phyloP scores from a whole-genome alignment of 1,140 invertebrate genomes.

The Drosophila azteca region DNA sequence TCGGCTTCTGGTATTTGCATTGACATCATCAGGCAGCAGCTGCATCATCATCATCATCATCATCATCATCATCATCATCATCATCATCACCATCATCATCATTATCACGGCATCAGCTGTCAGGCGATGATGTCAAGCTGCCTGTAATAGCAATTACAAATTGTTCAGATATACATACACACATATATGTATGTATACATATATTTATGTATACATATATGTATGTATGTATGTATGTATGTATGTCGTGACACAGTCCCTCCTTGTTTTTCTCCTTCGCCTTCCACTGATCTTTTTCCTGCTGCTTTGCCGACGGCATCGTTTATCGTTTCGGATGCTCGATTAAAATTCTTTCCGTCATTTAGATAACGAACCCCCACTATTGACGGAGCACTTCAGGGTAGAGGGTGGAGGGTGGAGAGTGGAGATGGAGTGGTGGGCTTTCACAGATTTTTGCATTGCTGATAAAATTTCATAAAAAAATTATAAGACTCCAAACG shows the following conservation, averaged over 20 bases:
- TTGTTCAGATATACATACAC: slow-evolving; percentile 39
- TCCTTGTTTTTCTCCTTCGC: too few species aligned
- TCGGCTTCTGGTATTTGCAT: slow-evolving; percentile 38
- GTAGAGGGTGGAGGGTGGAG: not conserved
- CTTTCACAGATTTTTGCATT: slow-evolving; percentile 32
- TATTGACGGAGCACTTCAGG: not conserved
- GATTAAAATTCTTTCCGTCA: slow-evolving; percentile 79
- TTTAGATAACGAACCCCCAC: slow-evolving; percentile 55
- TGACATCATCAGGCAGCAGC: slow-evolving; percentile 27
- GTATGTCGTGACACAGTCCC: not conserved
- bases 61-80: slow-evolving; percentile 14
- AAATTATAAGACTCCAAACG: too few species aligned
- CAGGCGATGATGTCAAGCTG: slow-evolving; percentile 74
- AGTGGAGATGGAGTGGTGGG: too few species aligned
- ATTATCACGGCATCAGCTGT: slow-evolving; percentile 44
- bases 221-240: not conserved
- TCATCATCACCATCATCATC: slow-evolving; percentile 15
- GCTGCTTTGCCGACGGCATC: slow-evolving; percentile 45
- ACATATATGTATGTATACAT: not conserved
- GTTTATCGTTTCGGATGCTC: slow-evolving; percentile 74
- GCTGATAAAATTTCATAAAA: slow-evolving; percentile 38
- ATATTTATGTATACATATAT: not conserved
- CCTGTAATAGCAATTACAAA: slow-evolving; percentile 77
- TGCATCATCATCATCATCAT: slow-evolving; percentile 17
- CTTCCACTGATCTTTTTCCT: slow-evolving; percentile 7